phyloP scores from a whole-genome alignment of 2,888 invertebrate genomes.

The Tribolium freemani region DNA sequence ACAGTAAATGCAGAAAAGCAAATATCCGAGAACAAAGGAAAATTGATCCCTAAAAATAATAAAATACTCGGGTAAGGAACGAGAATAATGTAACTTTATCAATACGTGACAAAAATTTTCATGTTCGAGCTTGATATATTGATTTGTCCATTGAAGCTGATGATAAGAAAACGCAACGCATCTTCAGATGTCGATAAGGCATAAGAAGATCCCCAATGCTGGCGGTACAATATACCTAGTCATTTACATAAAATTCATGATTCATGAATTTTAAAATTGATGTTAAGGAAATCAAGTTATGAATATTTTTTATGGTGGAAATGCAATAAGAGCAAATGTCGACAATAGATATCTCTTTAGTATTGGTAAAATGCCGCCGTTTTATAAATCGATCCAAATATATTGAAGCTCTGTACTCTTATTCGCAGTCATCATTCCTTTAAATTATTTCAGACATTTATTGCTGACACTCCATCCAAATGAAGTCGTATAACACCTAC shows the following conservation, averaged over 20 bases:
- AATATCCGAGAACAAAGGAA: conserved; percentile 36
- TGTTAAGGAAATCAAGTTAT: conserved; percentile 47
- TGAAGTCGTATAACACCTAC: conserved; percentile 23
- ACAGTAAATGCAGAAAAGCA: conserved; percentile 36
- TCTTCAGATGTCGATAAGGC: conserved; percentile 47
- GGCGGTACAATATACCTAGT: conserved; percentile 48
- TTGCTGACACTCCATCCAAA: conserved; percentile 27
- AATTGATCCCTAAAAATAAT: conserved; percentile 42
- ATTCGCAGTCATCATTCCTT: conserved; percentile 5
- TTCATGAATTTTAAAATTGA: conserved; percentile 51
- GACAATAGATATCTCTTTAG: conserved; percentile 41
- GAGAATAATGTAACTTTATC: conserved; percentile 49
- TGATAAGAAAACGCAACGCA: conserved; percentile 47
- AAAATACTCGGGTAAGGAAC: conserved; percentile 36
- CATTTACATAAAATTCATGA: conserved; percentile 51
- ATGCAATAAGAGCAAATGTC: conserved; percentile 47
- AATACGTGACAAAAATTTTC: conserved; percentile 48
- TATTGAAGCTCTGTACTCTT: conserved; percentile 29
- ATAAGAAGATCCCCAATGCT: conserved; percentile 47
- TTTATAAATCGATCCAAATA: conserved; percentile 35
- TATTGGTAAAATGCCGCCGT: conserved; percentile 28
- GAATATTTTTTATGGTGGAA: conserved; percentile 48
- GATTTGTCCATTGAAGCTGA: conserved; percentile 47
- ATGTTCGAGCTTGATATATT: conserved; percentile 45
- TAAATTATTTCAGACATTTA: conserved; percentile 35